Base-by-base conservation (phyloP, 2,797 vertebrate species). In the Epinephelus malabaricus region DNA sequence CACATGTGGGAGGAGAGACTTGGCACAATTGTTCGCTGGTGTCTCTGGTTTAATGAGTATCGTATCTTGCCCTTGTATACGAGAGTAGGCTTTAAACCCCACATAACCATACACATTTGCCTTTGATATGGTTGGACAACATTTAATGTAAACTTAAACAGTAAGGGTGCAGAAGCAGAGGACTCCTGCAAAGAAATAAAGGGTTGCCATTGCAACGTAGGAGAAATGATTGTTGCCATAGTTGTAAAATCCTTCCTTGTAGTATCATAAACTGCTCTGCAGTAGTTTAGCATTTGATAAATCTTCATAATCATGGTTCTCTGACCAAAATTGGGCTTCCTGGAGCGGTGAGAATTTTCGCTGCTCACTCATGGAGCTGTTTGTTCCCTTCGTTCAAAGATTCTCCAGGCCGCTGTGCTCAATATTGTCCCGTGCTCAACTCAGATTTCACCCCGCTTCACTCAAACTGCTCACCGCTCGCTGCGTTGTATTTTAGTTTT, bases 41-140 rank as follows among this genome's bases (percentile, higher is more conserved):
- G 49, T 49, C 45, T 27, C 40, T 43, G 40, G 11, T 43, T 12
- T 49, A 19, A 30, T 17, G 2, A 30, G 30, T 19, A 49, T 58
- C 17, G 1, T 1, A 5, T 60, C 11, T 50, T 0, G 1, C 18
- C 19, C 13, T 49, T 34, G 19, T 34, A 19, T 40, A 15, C 8
- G n/a, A 23, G 13, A 9, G 50, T 4, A 51, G 30, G 34, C 25
- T 25, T 60, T 51, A 45, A 25, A 34, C 5, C 25, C 38, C 17
- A 8, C n/a, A 5, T 74, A 45, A 61, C 21, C 25, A 30, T 50
- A 69, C 25, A 38, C 18, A 59, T 86, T 69, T 50, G 13, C 27
- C n/a, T 9, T 30, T 51, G 58, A 74, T 3, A 27, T 53, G 23
- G 0, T 7, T 0, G 5, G 7, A 46, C 51, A 25, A 69, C 25